Evolutionary conservation across 2,797 vertebrate species (phyloP).

Genomic region (Mormyrus proboscirostris): DNA sequence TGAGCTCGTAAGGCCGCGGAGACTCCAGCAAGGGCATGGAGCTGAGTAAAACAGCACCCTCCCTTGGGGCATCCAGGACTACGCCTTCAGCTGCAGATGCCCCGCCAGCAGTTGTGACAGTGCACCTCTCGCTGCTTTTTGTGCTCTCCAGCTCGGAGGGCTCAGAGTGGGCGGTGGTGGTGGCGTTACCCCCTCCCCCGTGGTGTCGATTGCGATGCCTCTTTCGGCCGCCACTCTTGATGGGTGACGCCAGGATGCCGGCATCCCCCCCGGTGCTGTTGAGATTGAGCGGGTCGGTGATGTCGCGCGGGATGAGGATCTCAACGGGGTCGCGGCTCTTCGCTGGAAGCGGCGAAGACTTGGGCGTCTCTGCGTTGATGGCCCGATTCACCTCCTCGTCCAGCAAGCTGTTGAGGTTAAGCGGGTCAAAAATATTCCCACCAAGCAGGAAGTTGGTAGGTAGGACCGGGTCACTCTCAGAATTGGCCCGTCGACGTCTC

Average conservation of each 20-base stretch:
- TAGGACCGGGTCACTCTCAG: slow-evolving; percentile 81
- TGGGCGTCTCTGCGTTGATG: slow-evolving; percentile 88
- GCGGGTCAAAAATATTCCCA: slow-evolving; percentile 88
- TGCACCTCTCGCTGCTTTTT: slow-evolving; percentile 42
- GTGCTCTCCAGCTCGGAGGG: slow-evolving; percentile 42
- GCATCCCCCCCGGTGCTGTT: slow-evolving; percentile 68
- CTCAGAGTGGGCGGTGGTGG: slow-evolving; percentile 34
- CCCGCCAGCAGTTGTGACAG: slow-evolving; percentile 17
- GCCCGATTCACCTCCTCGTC: slow-evolving; percentile 87
- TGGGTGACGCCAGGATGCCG: slow-evolving; percentile 67
- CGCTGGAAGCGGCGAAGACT: slow-evolving; percentile 81
- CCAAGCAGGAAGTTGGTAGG: slow-evolving; percentile 87
- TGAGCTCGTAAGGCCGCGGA: slow-evolving; percentile 60
- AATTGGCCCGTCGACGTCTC: slow-evolving; percentile 75
- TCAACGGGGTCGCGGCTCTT: slow-evolving; percentile 80
- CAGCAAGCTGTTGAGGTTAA: slow-evolving; percentile 89
- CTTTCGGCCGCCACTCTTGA: slow-evolving; percentile 62
- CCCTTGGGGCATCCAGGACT: slow-evolving; percentile 46
- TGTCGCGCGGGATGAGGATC: slow-evolving; percentile 87
- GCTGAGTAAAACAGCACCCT: slow-evolving; percentile 35
- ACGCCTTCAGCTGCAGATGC: slow-evolving; percentile 1
- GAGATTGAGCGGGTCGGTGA: slow-evolving; percentile 87
- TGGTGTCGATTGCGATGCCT: slow-evolving; percentile 55
- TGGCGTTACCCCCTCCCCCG: background rate
- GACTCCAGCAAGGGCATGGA: slow-evolving; percentile 38